Percentiles rank a stretch among this genome's conserved stretches.
phyloP scores from a whole-genome alignment of 2,888 invertebrate species.

The Saturnia pavonia region DNA sequence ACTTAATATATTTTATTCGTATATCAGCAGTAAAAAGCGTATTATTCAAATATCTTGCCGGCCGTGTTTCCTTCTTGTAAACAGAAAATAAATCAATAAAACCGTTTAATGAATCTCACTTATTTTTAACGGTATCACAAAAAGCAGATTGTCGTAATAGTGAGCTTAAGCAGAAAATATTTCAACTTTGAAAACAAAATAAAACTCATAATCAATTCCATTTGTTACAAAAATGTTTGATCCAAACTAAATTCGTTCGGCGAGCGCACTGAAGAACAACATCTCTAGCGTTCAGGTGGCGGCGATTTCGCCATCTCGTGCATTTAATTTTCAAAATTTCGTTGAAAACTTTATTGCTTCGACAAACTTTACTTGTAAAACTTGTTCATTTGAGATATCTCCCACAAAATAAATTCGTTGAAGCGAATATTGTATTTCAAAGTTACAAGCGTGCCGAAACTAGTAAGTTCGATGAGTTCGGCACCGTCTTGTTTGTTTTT shows the following conservation, averaged over 20 bases:
- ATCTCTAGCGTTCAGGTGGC: conserved; percentile 46
- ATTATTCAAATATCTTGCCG: too few relatives aligned
- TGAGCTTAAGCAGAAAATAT: not conserved
- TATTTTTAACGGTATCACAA: too few relatives aligned
- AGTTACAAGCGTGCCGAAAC: conserved; percentile 42
- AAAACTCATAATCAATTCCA: not conserved
- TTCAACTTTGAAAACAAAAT: not conserved
- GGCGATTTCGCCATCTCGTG: conserved; percentile 45
- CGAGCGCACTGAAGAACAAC: not conserved
- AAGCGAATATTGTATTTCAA: conserved; percentile 53
- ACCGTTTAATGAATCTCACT: too few relatives aligned
- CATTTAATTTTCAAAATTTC: conserved; percentile 51
- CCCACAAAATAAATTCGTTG: conserved; percentile 49
- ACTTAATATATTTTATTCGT: too few relatives aligned
- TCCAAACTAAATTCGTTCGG: not conserved
- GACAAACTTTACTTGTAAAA: conserved; percentile 52
- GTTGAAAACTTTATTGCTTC: conserved; percentile 54
- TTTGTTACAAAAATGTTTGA: not conserved
- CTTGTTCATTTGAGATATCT: conserved; percentile 54
- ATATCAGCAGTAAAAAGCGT: too few relatives aligned
- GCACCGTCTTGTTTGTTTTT: conserved; percentile 10
- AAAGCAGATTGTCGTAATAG: too few relatives aligned
- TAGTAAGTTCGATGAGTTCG: conserved; percentile 31
- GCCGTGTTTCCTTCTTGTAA: too few relatives aligned
- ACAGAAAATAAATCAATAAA: too few relatives aligned